Percentiles rank a stretch among this genome's conserved stretches.
Conservation (phyloP, 2,797 vertebrate species). For the Falco peregrinus region DNA sequence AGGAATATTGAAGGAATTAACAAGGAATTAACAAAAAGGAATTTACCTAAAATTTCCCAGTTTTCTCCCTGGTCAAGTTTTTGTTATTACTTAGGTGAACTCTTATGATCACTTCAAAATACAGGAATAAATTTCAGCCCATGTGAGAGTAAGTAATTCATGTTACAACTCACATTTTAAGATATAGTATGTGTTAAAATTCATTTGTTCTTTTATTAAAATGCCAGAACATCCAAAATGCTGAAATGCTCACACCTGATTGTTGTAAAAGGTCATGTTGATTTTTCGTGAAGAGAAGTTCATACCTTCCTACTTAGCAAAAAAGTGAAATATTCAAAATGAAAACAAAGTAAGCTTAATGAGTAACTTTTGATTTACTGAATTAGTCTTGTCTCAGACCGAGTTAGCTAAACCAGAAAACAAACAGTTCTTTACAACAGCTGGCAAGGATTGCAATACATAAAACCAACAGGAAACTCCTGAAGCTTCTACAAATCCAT, state of each 20-base stretch:
- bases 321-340: background rate
- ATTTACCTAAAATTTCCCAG: background rate
- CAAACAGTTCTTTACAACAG: background rate
- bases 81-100: background rate
- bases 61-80: background rate
- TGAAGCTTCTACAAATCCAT: background rate
- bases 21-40: background rate
- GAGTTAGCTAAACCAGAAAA: background rate
- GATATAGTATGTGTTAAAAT: background rate
- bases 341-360: background rate
- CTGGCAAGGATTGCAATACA: background rate
- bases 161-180: background rate
- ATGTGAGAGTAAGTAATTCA: background rate
- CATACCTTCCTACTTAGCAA: background rate
- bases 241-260: constrained; percentile 4
- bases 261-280: constrained; percentile 55
- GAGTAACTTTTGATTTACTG: background rate
- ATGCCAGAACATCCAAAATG: constrained; percentile 14
- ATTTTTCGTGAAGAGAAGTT: constrained; percentile 44
- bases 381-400: background rate
- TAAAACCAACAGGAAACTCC: background rate
- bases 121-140: background rate
- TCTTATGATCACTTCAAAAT: background rate
- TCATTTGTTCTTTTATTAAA: constrained; percentile 7
- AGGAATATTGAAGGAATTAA: background rate